Conservation (phyloP, 2,888 invertebrate species). For the Nomada flava region DNA sequence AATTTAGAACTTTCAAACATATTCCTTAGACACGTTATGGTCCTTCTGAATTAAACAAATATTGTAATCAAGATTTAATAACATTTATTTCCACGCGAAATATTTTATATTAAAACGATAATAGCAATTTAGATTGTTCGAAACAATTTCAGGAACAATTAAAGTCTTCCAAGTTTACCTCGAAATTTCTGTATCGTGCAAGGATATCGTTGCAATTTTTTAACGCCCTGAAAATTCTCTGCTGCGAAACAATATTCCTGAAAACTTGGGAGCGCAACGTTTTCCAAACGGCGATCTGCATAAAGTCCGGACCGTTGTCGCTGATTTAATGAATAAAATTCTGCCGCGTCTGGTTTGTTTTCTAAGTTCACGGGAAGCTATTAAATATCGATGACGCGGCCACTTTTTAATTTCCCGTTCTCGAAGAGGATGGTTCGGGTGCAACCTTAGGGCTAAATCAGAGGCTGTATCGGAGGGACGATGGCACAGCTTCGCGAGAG, state of each 20-base stretch:
- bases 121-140: too few species aligned
- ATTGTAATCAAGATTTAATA: too few species aligned
- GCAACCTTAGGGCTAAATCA: background rate
- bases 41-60: too few species aligned
- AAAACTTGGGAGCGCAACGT: background rate
- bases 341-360: background rate
- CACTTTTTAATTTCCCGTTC: conserved; percentile 7
- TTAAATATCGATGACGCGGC: background rate
- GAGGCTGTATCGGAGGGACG: conserved; percentile 4
- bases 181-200: too few species aligned
- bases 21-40: too few species aligned
- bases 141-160: too few species aligned
- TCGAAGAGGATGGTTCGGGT: background rate
- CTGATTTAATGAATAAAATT: conserved; percentile 1
- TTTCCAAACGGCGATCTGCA: background rate
- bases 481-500: background rate
- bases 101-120: too few species aligned
- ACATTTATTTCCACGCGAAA: too few species aligned
- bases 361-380: background rate
- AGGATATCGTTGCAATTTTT: too few species aligned
- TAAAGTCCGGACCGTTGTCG: background rate
- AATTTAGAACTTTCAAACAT: too few species aligned
- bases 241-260: background rate
- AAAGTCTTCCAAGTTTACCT: too few species aligned
- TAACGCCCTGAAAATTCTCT: background rate